Percentiles rank a stretch among this genome's conserved stretches.
Evolutionary conservation across 2,888 invertebrate genomes (phyloP).

Genomic region (Trissolcus japonicus): DNA sequence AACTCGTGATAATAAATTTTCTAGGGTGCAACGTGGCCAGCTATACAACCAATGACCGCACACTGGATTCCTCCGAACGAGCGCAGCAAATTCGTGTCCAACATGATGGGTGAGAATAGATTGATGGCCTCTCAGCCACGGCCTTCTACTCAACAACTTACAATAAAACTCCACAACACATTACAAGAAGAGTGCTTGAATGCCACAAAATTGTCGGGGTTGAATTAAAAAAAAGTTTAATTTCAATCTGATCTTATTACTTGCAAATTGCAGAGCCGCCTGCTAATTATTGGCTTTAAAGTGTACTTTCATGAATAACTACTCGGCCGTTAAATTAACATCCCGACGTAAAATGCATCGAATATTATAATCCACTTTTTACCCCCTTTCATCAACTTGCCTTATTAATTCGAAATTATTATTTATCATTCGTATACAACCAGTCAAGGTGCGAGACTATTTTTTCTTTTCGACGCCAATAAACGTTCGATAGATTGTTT

Average conservation of each 20-base stretch:
- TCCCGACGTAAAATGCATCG: conserved; percentile 20
- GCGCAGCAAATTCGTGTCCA: conserved; percentile 93
- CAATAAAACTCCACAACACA: conserved; percentile 3
- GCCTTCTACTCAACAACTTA: conserved; percentile 16
- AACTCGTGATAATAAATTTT: not conserved
- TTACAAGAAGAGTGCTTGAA: conserved; percentile 30
- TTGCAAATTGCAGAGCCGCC: not conserved
- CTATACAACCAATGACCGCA: conserved; percentile 94
- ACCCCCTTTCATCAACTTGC: conserved; percentile 25
- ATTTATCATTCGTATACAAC: conserved; percentile 29
- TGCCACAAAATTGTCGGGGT: conserved; percentile 5
- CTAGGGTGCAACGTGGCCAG: conserved; percentile 93
- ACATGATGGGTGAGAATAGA: conserved; percentile 81
- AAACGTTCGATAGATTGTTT: conserved; percentile 37
- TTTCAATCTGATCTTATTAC: too few relatives aligned
- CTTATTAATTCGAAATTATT: conserved; percentile 37
- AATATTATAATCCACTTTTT: conserved; percentile 43
- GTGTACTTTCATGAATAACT: conserved; percentile 47
- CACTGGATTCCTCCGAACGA: conserved; percentile 97
- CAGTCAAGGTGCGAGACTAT: conserved; percentile 44
- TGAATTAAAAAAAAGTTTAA: too few relatives aligned
- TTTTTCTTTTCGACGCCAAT: conserved; percentile 34
- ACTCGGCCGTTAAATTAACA: conserved; percentile 43
- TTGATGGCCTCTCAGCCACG: not conserved
- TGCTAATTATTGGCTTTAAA: conserved; percentile 38